Evolutionary conservation across 2,113 vertebrate species (phyloP).

Genomic region (Rissa tridactyla): DNA sequence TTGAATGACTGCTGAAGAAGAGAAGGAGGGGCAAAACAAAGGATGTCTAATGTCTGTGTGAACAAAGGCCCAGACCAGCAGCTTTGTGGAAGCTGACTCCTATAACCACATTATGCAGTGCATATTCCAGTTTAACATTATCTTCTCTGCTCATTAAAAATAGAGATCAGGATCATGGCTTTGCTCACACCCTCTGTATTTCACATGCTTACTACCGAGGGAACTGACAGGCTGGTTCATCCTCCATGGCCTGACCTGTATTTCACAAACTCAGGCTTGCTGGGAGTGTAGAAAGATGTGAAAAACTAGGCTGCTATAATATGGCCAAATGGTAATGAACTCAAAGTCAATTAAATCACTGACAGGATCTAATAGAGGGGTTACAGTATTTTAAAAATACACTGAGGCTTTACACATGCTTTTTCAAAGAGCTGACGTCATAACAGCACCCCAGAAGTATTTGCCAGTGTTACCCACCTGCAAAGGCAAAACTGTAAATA

Average conservation of each 20-base stretch:
- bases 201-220: background rate
- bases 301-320: background rate
- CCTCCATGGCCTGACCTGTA: background rate
- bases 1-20: slow-evolving; percentile 99
- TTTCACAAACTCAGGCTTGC: background rate
- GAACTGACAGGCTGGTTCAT: background rate
- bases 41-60: slow-evolving; percentile 86
- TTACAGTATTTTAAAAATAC: background rate
- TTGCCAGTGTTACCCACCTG: background rate
- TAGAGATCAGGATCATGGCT: background rate
- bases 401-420: background rate
- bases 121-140: background rate
- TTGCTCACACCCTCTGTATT: background rate
- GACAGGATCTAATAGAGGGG: background rate
- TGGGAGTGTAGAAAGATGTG: background rate
- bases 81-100: slow-evolving; percentile 76
- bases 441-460: background rate
- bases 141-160: slow-evolving; percentile 14
- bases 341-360: background rate
- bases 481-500: background rate
- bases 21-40: slow-evolving; percentile 88
- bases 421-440: background rate
- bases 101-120: slow-evolving; percentile 74
- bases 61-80: slow-evolving; percentile 79
- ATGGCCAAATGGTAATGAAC: background rate